Base-by-base conservation (phyloP, 2,797 vertebrate species). In the Prionace glauca region DNA sequence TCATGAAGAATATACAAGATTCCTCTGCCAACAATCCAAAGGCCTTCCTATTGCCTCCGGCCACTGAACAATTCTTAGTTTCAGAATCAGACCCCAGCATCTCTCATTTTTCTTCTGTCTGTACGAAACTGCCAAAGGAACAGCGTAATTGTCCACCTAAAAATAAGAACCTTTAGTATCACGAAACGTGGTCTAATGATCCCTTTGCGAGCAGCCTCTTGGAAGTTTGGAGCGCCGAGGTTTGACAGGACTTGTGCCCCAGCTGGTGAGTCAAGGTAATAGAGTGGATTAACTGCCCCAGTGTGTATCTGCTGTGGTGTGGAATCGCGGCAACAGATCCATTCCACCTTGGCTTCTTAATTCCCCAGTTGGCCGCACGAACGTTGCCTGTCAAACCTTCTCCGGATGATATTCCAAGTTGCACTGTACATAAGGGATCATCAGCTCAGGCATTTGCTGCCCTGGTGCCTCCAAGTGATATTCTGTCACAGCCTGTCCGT, bases 341-440 rank as follows among this genome's bases (percentile, higher is more conserved):
- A 56, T 95, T 77, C 69, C 93, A 77, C 93, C 45, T 95, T 65
- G 60, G 45, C 71, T 56, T 77, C 71, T 7, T 60, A 56, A 95
- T 95, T 95, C 71, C 93, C 93, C 71, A 41, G 93, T 56, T 77
- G 69, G 24, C 93, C 16, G 22, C 71, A 95, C 45, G 74, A 95
- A 95, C 77, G 93, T 29, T 95, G 71, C 93, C 93, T 94, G 93
- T 94, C 93, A 94, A 94, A 12, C 69, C 93, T 41, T 77, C 93
- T 95, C 71, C 29, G 74, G 93, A 77, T 77, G 67, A 95, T 77
- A 69, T 95, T 95, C 41, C 77, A 45, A 95, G 93, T 56, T 95
- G 45, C 69, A n/a, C 45, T 74, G 41, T 77, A 74, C 45, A 8
- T 56, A 24, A 95, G 45, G 93, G 71, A 95, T 77, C 93, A 77